Evolutionary conservation across 1,140 invertebrate genomes (phyloP), one percentile per base, ranked within the genome.

Genomic region (Gryllus bimaculatus): DNA sequence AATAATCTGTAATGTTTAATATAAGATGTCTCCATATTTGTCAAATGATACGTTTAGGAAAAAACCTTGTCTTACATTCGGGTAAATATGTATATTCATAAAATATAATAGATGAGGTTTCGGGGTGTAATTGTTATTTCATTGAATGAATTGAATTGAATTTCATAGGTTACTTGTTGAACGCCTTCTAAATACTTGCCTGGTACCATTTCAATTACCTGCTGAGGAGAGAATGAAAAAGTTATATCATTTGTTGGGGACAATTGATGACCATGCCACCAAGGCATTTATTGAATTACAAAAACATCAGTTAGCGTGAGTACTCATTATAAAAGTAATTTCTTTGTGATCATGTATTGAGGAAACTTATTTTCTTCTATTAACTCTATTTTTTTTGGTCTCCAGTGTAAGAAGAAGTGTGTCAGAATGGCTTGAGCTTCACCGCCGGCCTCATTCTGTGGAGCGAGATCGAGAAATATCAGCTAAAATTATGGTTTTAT

Each of bases 221-320:
- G 89, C 95, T 0, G 90, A 92, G 74, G 94, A 97, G 77, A 89
- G 96, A 81, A 99, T 99, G 97, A 96, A 96, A 85, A 96, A 96
- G 84, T 86, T 99, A 8, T 97, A 96, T 84, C 94, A 97, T 84
- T 87, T 99, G 8, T 91, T 97, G 83, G 94, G 93, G 73, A 97
- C 96, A 75, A 93, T 98, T 66, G 97, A 99, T 86, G 94, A 97
- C 82, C 93, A 98, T 87, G 96, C 97, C 4, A 95, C 95, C 0
- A 98, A 97, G 86, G 95, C 95, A n/a, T 96, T 96, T 84, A 93
- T 96, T 78, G 96, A 98, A 85, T 87, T 99, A 76, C 94, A 98
- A 83, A 98, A 97, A 85, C 94, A 96, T 87, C 95, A 98, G 84
- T 87, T 96, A 81, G 89, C 90, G 90, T 91, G 85, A 87, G 88